Evolutionary conservation across 2,888 invertebrate genomes (phyloP), one percentile per base, ranked within the genome.

Genomic region (Strigamia maritima): DNA sequence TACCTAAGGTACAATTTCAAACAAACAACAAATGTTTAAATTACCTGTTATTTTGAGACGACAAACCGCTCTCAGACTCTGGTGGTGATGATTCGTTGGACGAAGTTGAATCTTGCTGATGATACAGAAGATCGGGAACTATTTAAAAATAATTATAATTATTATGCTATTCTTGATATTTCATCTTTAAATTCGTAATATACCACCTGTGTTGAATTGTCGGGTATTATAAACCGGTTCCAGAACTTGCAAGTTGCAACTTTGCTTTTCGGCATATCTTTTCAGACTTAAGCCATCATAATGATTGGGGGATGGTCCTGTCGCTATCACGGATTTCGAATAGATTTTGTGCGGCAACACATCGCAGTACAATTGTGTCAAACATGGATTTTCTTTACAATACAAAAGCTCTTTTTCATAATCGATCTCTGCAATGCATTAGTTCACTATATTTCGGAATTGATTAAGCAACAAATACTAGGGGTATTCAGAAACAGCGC

Each of bases 91-190:
- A 38, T 65, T 81, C 81, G 40, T 78, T 77, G 35, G 80, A 80
- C 35, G 81, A 40, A 77, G 79, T 81, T 60, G 81, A 81, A 80
- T 81, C 80, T 28, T 70, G 79, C 31, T 79, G 77, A 77, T 81
- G 80, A 75, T 81, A 78, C 35, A 81, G 75, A 22, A 81, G 31
- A 78, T 81, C 81, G 75, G 81, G 81, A 80, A 81, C 81, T 80
- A 24, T 7, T 26, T 38, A 6, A 70, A 65, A 31, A 19, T 28
- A 12, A 70, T 19, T 70, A 3, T 1, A 3, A 8, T 54, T 19
- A 19, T 54, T 2, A 54, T 19, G 19, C 54, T 19, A 3, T 19
- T 19, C 8, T 19, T n/a, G n/a, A n/a, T n/a, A n/a, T n/a, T n/a
- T n/a, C n/a, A n/a, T n/a, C n/a, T 6, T 22, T 3, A 19, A 54